Base-by-base conservation (phyloP, 2,797 vertebrate genomes). In the Cossypha heuglini region DNA sequence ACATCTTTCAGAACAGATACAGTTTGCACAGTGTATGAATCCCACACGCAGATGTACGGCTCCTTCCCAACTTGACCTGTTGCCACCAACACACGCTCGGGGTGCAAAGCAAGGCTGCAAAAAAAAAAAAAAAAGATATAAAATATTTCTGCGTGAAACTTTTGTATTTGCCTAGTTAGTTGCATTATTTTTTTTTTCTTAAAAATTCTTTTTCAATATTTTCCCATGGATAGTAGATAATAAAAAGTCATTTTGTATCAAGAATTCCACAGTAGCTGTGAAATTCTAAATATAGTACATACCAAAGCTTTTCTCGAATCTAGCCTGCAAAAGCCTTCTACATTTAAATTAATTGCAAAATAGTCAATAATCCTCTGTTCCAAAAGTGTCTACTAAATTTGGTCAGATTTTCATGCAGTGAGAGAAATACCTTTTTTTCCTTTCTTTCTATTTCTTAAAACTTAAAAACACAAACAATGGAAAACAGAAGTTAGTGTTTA, bases 31-130 rank as follows among this genome's bases (percentile, higher is more conserved):
- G 99, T 99, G 97, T 99, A 99, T 2, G 99, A 99, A 96, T 99
- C 99, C 99, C 99, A 99, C 67, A 99, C 98, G 12, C 99, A 99
- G 97, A 99, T 99, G 97, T 99, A 99, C 5, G 99, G 99, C 80
- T 99, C 99, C 97, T 99, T 99, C 89, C 99, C 99, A 97, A 99
- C 99, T 98, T 99, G 99, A 95, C 99, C 99, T 10, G 99, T 99
- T 95, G 99, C 99, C 97, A 99, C 99, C 98, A 99, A 97, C 94
- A 99, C 99, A 82, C 98, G 98, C 95, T 99, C 99, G 10, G 99
- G 99, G 98, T 99, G 99, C 93, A 99, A 98, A 57, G 99, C 99
- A 97, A 99, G 98, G 98, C 99, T 99, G 98, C 35, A 94, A 94
- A 94, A 37, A 96, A 91, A 37, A 37, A 95, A 92, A 80, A 45